Conservation (phyloP, 2,888 invertebrate genomes). For the Silvanus unidentatus region DNA sequence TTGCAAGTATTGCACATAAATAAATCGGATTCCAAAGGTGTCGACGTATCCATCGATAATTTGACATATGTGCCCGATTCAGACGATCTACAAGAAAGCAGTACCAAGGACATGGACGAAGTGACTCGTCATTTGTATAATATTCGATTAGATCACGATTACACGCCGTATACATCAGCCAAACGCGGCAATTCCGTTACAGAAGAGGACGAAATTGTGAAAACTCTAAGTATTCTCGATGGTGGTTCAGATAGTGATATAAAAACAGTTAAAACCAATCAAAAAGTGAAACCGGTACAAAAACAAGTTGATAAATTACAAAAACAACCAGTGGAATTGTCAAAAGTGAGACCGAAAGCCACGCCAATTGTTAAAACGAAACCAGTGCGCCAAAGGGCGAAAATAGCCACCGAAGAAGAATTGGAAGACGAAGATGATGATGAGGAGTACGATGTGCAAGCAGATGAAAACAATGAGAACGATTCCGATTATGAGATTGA, state of each 20-base stretch:
- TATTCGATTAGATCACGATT: slow-evolving; percentile 75
- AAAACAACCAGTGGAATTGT: slow-evolving; percentile 4
- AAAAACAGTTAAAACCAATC: neutral
- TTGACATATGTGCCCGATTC: slow-evolving; percentile 39
- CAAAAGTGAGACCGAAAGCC: slow-evolving; percentile 16
- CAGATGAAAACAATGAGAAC: slow-evolving; percentile 42
- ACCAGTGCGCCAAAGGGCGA: slow-evolving; percentile 9
- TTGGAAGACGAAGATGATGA: slow-evolving; percentile 40
- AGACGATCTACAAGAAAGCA: neutral
- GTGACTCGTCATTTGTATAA: slow-evolving; percentile 47
- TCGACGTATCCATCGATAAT: slow-evolving; percentile 48
- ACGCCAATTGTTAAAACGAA: slow-evolving; percentile 5
- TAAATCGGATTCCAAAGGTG: slow-evolving; percentile 38
- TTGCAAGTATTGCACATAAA: slow-evolving; percentile 43
- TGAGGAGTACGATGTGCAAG: slow-evolving; percentile 48
- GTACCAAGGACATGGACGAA: slow-evolving; percentile 49
- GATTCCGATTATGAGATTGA: slow-evolving; percentile 50
- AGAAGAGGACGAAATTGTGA: slow-evolving; percentile 41
- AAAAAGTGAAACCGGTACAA: slow-evolving; percentile 10
- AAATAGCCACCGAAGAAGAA: slow-evolving; percentile 15
- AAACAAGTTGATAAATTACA: slow-evolving; percentile 8
- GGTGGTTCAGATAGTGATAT: slow-evolving; percentile 13
- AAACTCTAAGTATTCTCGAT: slow-evolving; percentile 39
- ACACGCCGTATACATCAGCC: slow-evolving; percentile 65
- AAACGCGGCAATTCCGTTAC: slow-evolving; percentile 45